Conservation (phyloP, 2,888 invertebrate species). For the Agrilus cyanescens region DNA sequence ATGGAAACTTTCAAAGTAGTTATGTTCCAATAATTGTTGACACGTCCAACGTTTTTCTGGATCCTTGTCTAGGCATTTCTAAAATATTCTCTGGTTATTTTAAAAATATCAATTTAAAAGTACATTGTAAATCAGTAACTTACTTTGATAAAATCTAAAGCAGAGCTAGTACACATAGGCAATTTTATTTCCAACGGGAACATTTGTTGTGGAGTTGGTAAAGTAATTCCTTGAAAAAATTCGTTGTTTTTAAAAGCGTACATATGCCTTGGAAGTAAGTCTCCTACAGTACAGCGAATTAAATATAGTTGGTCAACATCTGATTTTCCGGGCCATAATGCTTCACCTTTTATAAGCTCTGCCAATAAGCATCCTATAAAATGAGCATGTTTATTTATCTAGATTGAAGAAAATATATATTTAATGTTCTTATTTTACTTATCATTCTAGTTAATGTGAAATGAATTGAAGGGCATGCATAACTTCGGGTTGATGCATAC, state of each 20-base stretch:
- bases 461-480: background rate
- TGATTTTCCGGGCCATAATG: conserved; percentile 96
- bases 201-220: conserved; percentile 81
- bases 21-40: conserved; percentile 78
- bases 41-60: conserved; percentile 86
- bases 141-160: conserved; percentile 79
- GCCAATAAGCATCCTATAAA: conserved; percentile 71
- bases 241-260: conserved; percentile 92
- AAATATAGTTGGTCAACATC: conserved; percentile 97
- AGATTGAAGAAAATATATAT: too few relatives aligned
- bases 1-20: conserved; percentile 82
- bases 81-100: conserved; percentile 27
- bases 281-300: conserved; percentile 89
- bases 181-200: conserved; percentile 80
- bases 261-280: conserved; percentile 87
- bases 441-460: too few relatives aligned
- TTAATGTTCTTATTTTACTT: too few relatives aligned
- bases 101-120: conserved; percentile 1
- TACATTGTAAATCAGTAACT: conserved; percentile 12
- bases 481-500: too few relatives aligned
- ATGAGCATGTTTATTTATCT: background rate
- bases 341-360: conserved; percentile 79
- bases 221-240: conserved; percentile 76
- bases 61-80: conserved; percentile 94
- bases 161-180: conserved; percentile 58